Evolutionary conservation across 2,888 invertebrate species (phyloP), one percentile per base, ranked within the genome.

Genomic region (Nymphalis c-album): DNA sequence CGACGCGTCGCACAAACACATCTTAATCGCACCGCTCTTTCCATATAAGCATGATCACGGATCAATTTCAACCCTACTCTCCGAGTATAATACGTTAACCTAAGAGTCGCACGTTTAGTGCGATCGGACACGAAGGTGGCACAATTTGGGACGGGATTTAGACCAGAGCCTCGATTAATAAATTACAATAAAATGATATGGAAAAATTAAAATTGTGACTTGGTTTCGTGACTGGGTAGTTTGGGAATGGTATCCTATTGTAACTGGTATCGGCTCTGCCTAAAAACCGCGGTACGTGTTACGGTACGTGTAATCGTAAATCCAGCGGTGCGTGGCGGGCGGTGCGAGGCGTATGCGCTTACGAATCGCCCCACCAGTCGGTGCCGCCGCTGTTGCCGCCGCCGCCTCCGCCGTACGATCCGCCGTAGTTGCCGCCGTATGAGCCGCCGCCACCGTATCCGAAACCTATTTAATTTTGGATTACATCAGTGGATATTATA

Each of bases 311-410:
- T 59, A 35, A 47, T 18, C 16, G 60, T 3, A 50, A 18, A 55
- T 46, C 62, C 45, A 46, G 64, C 63, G 65, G 59, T 45, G 67
- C 46, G 68, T 63, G 70, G 53, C 60, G 68, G 63, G 71, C 67
- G 73, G 69, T 67, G 73, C 63, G 69, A 55, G 58, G 67, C 47
- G 64, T 63, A 55, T 75, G 79, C 74, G 84, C 80, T 85, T 87
- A 88, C 74, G 88, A 89, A 88, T 90, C 87, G 63, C 67, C 81
- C 91, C 91, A 91, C 91, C 91, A 91, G 88, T 91, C 91, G 78
- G 85, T 81, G 72, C 91, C 89, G 84, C 87, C 79, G 79, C 85
- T 80, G 77, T 85, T 83, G 84, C 89, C 93, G 87, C 88, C 91
- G 77, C 85, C 85, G 76, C 88, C 88, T 72, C 91, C 88, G 77